Percentiles rank a stretch among this genome's conserved stretches.
Conservation (phyloP, 2,113 vertebrate species). For the Larimichthys crocea region DNA sequence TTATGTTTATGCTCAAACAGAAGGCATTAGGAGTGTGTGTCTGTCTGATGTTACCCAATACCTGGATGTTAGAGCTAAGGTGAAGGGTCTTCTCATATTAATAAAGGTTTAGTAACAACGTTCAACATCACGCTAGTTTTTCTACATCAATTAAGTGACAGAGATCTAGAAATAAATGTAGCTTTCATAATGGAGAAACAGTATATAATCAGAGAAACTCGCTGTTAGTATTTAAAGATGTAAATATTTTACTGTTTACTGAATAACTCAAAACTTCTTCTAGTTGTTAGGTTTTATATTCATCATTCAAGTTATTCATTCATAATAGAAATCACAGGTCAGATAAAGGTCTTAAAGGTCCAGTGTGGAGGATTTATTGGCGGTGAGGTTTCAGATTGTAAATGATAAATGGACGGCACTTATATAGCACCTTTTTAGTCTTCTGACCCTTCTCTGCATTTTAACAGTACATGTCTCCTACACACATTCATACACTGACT, state of each 20-base stretch:
- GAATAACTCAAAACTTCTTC: not conserved
- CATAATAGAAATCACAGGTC: not conserved
- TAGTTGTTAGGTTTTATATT: not conserved
- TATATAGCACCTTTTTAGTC: too few relatives aligned
- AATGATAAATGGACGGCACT: too few relatives aligned
- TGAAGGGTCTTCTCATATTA: not conserved
- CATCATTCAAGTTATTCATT: not conserved
- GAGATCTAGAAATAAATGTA: not conserved
- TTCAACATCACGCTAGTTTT: not conserved
- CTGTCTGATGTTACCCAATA: not conserved
- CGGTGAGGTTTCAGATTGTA: too few relatives aligned
- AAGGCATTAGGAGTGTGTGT: not conserved
- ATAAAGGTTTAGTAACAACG: not conserved
- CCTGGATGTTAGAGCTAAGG: not conserved
- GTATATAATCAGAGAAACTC: not conserved
- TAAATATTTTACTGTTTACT: too few relatives aligned
- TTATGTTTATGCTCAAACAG: conserved; percentile 13
- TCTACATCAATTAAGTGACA: not conserved
- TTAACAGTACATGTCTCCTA: too few relatives aligned
- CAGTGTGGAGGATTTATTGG: too few relatives aligned
- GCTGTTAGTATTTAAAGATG: not conserved
- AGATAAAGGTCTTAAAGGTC: not conserved
- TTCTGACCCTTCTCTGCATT: too few relatives aligned
- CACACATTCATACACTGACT: too few relatives aligned
- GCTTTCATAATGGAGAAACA: not conserved